Evolutionary conservation across 2,113 vertebrate species (phyloP).

Genomic region (Parotia lawesii): DNA sequence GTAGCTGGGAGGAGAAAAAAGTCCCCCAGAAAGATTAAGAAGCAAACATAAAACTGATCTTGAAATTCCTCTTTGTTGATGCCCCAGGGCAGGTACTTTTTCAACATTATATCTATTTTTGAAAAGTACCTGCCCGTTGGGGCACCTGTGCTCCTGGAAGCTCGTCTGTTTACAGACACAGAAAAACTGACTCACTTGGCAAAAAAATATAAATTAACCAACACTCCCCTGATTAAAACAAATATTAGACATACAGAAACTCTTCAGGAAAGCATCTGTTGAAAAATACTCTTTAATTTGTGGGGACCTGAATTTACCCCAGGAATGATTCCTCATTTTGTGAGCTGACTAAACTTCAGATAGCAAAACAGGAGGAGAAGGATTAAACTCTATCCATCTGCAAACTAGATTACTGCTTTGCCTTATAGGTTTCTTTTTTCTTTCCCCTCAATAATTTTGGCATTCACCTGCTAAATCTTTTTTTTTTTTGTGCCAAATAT

Average conservation of each 20-base stretch:
- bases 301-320: neutral
- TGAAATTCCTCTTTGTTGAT: constrained; percentile 74
- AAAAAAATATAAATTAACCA: constrained; percentile 40
- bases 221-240: constrained; percentile 15
- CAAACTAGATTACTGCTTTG: neutral
- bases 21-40: constrained; percentile 68
- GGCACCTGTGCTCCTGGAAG: neutral
- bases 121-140: constrained; percentile 39
- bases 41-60: constrained; percentile 73
- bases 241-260: neutral
- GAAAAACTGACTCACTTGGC: constrained; percentile 9
- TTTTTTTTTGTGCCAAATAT: neutral
- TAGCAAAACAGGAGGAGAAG: neutral
- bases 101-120: constrained; percentile 59
- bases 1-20: constrained; percentile 64
- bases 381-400: neutral
- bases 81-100: constrained; percentile 66
- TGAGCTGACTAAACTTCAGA: neutral
- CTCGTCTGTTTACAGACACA: neutral
- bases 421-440: neutral
- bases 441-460: neutral
- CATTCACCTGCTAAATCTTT: neutral
- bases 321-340: neutral
- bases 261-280: neutral
- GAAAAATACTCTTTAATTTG: neutral